A percentile compares a stretch with the other conserved stretches of the same genome.
phyloP scores from a whole-genome alignment of 1,140 invertebrate species.

The Diabrotica virgifera region DNA sequence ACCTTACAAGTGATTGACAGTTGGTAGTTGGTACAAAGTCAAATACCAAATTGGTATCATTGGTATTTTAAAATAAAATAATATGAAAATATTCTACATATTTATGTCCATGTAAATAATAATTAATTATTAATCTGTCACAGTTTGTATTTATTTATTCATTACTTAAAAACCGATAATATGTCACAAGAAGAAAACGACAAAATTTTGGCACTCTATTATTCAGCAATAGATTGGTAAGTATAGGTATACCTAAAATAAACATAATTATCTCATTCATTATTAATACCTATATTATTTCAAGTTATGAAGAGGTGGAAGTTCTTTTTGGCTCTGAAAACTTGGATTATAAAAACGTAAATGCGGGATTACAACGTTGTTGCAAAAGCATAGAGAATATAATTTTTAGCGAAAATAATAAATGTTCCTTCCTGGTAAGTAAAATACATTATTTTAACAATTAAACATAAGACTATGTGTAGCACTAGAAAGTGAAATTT shows the following conservation, averaged over 20 bases:
- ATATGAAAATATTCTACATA: no score
- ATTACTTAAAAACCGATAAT: not conserved
- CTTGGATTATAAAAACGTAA: conserved; percentile 14
- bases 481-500: no score
- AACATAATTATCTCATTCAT: not conserved
- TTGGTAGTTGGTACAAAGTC: no score
- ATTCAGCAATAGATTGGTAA: conserved; percentile 19
- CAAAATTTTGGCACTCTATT: conserved; percentile 14
- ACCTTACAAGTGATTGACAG: no score
- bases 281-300: conserved; percentile 6
- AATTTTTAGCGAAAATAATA: conserved; percentile 15
- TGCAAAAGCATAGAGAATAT: conserved; percentile 18
- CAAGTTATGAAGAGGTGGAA: conserved; percentile 19
- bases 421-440: conserved; percentile 17
- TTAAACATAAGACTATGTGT: no score
- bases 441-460: not conserved
- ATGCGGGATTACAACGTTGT: conserved; percentile 20
- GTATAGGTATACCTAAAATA: not conserved
- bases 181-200: conserved; percentile 14
- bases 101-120: no score
- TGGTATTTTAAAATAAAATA: no score
- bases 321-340: conserved; percentile 4
- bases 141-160: no score
- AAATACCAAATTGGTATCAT: no score
- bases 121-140: no score